These are phyloP conservation scores for Yasuhikotakia modesta DNA, from an alignment of 2,797 vertebrate species.

Conservation along the genomic window DNA sequence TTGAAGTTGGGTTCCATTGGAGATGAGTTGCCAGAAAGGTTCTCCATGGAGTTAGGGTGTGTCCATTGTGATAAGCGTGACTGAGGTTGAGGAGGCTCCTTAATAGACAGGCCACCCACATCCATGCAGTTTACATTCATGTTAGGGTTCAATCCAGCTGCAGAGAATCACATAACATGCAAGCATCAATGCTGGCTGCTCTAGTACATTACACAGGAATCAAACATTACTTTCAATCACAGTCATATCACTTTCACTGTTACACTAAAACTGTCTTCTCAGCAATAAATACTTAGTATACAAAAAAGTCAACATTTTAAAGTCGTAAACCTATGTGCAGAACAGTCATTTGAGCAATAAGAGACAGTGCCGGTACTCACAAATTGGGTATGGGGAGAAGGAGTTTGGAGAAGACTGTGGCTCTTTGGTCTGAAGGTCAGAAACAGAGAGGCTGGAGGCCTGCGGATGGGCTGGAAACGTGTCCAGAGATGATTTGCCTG, in stretches of 20 bases:
- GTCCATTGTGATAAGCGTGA: constrained; percentile 99
- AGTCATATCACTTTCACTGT: neutral
- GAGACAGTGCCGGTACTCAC: constrained; percentile 72
- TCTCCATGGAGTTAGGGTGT: constrained; percentile 95
- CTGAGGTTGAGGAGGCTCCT: constrained; percentile 94
- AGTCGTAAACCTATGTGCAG: too few relatives aligned
- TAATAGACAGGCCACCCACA: constrained; percentile 90
- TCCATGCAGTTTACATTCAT: constrained; percentile 99
- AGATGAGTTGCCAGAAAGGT: constrained; percentile 88
- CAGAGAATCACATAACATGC: constrained; percentile 1
- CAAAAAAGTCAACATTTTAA: too few relatives aligned
- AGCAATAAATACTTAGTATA: neutral
- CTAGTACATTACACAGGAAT: neutral
- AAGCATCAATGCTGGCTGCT: neutral
- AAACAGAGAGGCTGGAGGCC: constrained; percentile 85
- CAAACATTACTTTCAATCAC: too few relatives aligned
- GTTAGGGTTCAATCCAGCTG: constrained; percentile 95
- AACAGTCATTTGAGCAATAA: neutral
- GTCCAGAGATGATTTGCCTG: constrained; percentile 92
- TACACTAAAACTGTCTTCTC: neutral
- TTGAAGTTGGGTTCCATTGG: constrained; percentile 92
- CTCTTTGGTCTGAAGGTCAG: constrained; percentile 99
- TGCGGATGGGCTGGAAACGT: constrained; percentile 87
- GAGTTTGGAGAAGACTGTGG: constrained; percentile 91
- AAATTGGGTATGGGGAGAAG: constrained; percentile 92